Evolutionary conservation across 2,113 vertebrate species (phyloP), one percentile per base, ranked within the genome.

Genomic region (Spermophilus dauricus): DNA sequence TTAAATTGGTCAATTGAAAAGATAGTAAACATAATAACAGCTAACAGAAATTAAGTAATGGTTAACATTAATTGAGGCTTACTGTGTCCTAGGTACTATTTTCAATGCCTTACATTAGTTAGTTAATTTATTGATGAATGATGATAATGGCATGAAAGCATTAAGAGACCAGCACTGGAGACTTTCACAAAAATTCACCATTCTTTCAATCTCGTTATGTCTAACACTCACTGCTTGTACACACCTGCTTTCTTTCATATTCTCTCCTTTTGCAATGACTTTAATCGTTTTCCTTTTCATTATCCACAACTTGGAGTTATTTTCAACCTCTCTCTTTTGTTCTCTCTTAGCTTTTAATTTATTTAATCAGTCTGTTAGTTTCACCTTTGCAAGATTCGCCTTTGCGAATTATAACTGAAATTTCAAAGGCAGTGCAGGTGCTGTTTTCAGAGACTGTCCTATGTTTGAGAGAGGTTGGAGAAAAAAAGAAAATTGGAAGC

Each of bases 341-440:
- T 96, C 63, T 1, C 11, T 73, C 92, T 92, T 87, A 96, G 26
- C 53, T 37, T 85, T 77, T 96, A 85, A 95, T 90, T 97, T 65
- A 73, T 77, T 96, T 94, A 96, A 87, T 81, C 20, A 92, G 45
- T 48, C 24, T 88, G 10, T 94, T 92, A 84, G 53, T 87, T 94
- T 96, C 39, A 94, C 26, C 56, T 94, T 92, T 92, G 61, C 20
- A 86, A 95, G 80, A 67, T 39, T 96, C 56, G 56, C 56, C n/a
- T 75, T 96, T 94, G 24, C 61, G 82, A 96, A 93, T 95, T 69
- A 73, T 83, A 78, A 73, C 2, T 37, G 89, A 85, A 91, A 91
- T 93, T 92, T 82, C 70, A 93, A 92, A 85, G 53, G 63, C 28
- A 72, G 9, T 34, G 16, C 58, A 88, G 58, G 16, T 82, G 22